Evolutionary conservation across 2,113 vertebrate genomes (phyloP), one percentile per base, ranked within the genome.

Genomic region (Rhinolophus sinicus): DNA sequence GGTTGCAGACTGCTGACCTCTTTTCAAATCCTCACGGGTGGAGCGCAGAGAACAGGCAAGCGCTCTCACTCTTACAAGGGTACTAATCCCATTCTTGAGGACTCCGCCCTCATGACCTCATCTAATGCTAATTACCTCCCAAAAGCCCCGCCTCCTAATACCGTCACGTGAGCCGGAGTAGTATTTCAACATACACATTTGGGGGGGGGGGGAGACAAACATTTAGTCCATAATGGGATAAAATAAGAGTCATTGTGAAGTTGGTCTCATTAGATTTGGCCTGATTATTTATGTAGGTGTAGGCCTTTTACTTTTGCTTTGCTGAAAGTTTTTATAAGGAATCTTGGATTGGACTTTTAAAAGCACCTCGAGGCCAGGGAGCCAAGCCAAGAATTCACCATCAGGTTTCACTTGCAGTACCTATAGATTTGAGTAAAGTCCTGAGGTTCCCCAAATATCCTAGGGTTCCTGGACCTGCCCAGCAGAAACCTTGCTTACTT

Each of bases 401-500:
- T 94, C 56, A 90, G 76, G 40, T 94, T 96, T 95, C 65, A 87
- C 22, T 75, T 84, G 15, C 1, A 80, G 16, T 78, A 86, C n/a
- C 33, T 88, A 1, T 8, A 56, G 60, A 65, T 97, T 90, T 92
- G 30, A 35, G 70, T 92, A 50, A 96, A 58, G 92, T 90, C 28
- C 26, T 76, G 47, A 90, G 22, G 33, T 92, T 91, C 15, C 26
- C 38, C 26, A 65, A 85, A 52, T 95, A 64, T 60, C 62, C 19
- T 92, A 47, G 50, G 35, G 6, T 67, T 91, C 38, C 38, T 83
- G 52, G n/a, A 3, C 60, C 47, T 90, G 35, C 21, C 22, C 54
- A 73, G 47, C 90, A 82, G 70, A 93, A 28, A 78, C 35, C 26
- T 67, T 88, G 26, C 28, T 92, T 90, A 35, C 40, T 90, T 88